These are phyloP conservation scores for Hyperoodon ampullatus DNA, from an alignment of 2,113 vertebrate species.

Conservation along the genomic window DNA sequence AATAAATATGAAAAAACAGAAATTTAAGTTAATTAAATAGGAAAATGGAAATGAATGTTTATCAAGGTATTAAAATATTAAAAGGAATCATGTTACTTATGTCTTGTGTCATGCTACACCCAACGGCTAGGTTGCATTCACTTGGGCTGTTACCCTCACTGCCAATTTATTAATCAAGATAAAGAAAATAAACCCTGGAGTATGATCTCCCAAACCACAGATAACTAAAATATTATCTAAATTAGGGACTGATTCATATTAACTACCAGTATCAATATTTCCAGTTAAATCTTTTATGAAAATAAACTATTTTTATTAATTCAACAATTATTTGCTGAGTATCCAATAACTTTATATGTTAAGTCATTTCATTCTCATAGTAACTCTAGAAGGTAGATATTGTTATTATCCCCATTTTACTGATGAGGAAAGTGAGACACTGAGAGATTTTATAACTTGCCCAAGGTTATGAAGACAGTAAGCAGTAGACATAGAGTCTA, in stretches of 20 bases:
- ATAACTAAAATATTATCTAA: neutral
- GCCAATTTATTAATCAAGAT: neutral
- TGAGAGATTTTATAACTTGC: neutral
- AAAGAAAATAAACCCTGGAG: neutral
- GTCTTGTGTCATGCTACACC: neutral
- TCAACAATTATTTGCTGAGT: neutral
- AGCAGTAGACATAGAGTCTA: neutral
- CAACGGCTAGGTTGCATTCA: accelerated
- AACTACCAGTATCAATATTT: neutral
- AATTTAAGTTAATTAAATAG: neutral
- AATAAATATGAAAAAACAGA: neutral
- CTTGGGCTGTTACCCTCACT: neutral
- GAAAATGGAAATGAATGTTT: neutral
- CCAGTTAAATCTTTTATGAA: neutral
- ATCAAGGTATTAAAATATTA: neutral
- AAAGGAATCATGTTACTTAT: neutral
- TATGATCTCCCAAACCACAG: neutral
- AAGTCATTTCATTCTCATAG: neutral
- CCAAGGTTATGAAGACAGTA: neutral
- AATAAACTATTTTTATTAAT: conserved; percentile 3
- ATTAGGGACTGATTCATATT: neutral
- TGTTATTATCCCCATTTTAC: neutral
- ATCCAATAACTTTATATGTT: neutral
- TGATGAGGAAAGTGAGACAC: neutral
- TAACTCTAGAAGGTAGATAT: neutral